These are phyloP conservation scores for Apodemus agrarius DNA, from an alignment of 2,797 vertebrate genomes.

Conservation along the genomic window DNA sequence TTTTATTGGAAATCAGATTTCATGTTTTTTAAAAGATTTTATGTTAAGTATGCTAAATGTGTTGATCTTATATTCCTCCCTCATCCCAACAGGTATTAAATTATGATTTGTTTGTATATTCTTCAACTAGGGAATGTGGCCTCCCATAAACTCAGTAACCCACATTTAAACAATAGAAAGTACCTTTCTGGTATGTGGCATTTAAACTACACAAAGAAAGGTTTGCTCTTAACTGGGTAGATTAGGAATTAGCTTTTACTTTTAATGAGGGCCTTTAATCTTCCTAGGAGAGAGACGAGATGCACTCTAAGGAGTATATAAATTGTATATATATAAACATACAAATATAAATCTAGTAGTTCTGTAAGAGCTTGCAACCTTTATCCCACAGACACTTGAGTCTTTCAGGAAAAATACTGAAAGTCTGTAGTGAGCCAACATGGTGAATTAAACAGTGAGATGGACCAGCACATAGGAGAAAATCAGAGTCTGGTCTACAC, in stretches of 20 bases:
- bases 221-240: background rate
- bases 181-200: slow-evolving; percentile 39
- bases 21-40: background rate
- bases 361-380: background rate
- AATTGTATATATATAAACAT: background rate
- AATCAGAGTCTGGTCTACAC: background rate
- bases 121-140: background rate
- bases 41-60: background rate
- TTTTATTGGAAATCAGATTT: slow-evolving; percentile 36
- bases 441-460: background rate
- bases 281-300: background rate
- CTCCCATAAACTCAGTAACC: background rate
- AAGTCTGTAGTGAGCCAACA: background rate
- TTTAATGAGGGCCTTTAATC: background rate
- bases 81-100: background rate
- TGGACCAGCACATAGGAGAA: background rate
- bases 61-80: background rate
- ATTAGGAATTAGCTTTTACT: slow-evolving; percentile 14
- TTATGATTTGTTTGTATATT: slow-evolving; percentile 36
- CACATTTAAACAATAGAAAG: background rate
- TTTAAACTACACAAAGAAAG: slow-evolving; percentile 13
- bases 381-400: slow-evolving; percentile 4
- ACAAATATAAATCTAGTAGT: background rate
- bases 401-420: slow-evolving; percentile 43
- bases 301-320: background rate